These are phyloP conservation scores for rat (Rattus norvegicus) DNA, from an alignment of 2,113 vertebrate genomes.

Conservation along the genomic window GRCr8 NC_086026.1:107851501-107852000, in stretches of 20 bases:
- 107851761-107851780: constrained; percentile 69
- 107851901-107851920: constrained; percentile 47
- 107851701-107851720: constrained; percentile 71
- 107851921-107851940: constrained; percentile 70
- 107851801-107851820: constrained; percentile 66
- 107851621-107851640: constrained; percentile 71
- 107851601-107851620: constrained; percentile 57
- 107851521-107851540: background rate
- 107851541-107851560: background rate
- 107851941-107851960: constrained; percentile 8
- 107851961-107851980: constrained; percentile 24
- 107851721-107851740: constrained; percentile 76
- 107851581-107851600: constrained; percentile 55
- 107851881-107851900: constrained; percentile 43
- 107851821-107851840: constrained; percentile 77
- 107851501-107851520: constrained; percentile 16
- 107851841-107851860: constrained; percentile 63
- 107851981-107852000: background rate
- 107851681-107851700: constrained; percentile 67
- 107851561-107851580: background rate
- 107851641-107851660: constrained; percentile 58
- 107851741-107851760: constrained; percentile 63
- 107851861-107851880: constrained; percentile 75
- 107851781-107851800: constrained; percentile 71
- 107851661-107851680: constrained; percentile 60